Evolutionary conservation across 1,140 invertebrate genomes (phyloP), one percentile per base, ranked within the genome.

Genomic region (Panagrolaimus sp.): DNA sequence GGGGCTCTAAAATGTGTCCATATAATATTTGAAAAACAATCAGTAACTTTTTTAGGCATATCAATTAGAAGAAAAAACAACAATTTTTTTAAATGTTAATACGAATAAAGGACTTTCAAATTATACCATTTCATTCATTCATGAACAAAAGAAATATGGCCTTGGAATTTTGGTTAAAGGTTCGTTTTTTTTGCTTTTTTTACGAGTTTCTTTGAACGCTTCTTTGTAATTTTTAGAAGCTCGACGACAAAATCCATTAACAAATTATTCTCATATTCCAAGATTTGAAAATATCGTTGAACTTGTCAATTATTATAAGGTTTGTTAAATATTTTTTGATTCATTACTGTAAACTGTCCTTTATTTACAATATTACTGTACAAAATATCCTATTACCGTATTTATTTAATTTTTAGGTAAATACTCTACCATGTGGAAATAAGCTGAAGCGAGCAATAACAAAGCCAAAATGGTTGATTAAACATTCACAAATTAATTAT

Each of bases 211-310:
- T n/a, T n/a, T n/a, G n/a, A n/a, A n/a, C n/a, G n/a, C n/a, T n/a
- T n/a, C n/a, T n/a, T n/a, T n/a, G n/a, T n/a, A n/a, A n/a, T n/a
- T n/a, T n/a, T n/a, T n/a, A n/a, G 32, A 38, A 38, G 32, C 2
- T 4, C 2, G 32, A 38, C 2, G 32, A 38, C 2, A 38, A 38
- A 38, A 38, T 38, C 32, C 32, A 4, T 38, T 7, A 38, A 4
- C 32, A 4, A 38, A 38, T 38, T 7, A 4, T 38, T 38, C 21
- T n/a, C 21, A 58, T 1, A n/a, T 58, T 1, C 52, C 52, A 28
- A 28, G 28, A 24, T 58, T 58, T 28, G n/a, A 58, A n/a, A 58
- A 58, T 58, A 21, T 58, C 8, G 52, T 58, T 21, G 52, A 58
- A 14, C 17, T 58, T 8, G 28, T 58, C 52, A 17, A 21, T n/a